Conservation (phyloP, 2,113 vertebrate genomes). For the Pedionomus torquatus region DNA sequence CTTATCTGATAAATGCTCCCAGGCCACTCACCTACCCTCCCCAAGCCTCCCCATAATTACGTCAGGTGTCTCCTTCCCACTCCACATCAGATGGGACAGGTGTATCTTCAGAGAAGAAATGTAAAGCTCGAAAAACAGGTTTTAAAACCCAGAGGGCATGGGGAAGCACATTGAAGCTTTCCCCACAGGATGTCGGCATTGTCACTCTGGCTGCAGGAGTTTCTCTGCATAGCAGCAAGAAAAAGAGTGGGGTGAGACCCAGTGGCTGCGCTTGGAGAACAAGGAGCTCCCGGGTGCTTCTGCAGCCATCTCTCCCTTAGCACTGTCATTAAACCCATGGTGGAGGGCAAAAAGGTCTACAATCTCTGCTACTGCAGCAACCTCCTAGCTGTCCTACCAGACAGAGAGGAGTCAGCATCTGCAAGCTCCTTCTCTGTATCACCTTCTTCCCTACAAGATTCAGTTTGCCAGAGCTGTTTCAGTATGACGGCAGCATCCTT, state of each 20-base stretch:
- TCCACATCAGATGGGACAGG: slow-evolving; percentile 9
- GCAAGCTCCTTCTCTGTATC: neutral
- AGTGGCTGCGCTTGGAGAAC: neutral
- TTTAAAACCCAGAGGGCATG: slow-evolving; percentile 45
- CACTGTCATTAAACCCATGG: neutral
- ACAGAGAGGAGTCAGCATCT: neutral
- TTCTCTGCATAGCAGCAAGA: slow-evolving; percentile 33
- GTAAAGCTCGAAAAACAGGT: slow-evolving; percentile 59
- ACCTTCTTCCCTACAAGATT: neutral
- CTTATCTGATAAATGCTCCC: slow-evolving; percentile 41
- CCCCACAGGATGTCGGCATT: neutral
- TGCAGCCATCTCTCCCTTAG: neutral
- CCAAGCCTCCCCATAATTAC: neutral
- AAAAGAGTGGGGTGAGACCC: neutral
- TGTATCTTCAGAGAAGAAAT: slow-evolving; percentile 49
- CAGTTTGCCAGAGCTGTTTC: neutral
- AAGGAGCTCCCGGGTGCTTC: accelerated
- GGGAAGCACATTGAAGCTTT: slow-evolving; percentile 18
- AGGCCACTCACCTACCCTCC: slow-evolving; percentile 33
- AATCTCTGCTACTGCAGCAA: neutral
- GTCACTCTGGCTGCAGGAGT: slow-evolving; percentile 1
- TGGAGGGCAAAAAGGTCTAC: neutral
- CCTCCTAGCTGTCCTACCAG: neutral
- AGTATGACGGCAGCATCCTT: neutral
- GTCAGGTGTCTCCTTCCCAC: slow-evolving; percentile 52